A percentile compares a stretch with the other conserved stretches of the same genome.
Evolutionary conservation across 2,113 vertebrate genomes (phyloP).

Genomic region (Eulacestoma nigropectus): DNA sequence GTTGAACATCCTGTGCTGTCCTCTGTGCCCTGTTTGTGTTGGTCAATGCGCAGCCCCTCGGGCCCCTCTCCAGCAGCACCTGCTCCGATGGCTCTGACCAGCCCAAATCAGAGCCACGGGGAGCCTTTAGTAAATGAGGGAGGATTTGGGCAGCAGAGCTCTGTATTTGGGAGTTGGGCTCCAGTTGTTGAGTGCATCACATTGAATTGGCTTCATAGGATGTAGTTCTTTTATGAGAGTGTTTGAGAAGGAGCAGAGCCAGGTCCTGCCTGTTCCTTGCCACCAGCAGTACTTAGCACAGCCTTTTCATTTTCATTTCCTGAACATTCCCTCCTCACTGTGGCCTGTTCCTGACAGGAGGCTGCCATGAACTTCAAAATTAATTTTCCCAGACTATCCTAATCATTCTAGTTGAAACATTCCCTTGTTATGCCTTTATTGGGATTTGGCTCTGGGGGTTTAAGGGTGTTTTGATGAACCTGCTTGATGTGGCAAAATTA

Average conservation of each 20-base stretch:
- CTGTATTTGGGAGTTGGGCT: background rate
- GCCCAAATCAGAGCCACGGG: accelerated
- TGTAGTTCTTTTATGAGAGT: background rate
- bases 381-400: slow-evolving; percentile 42
- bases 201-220: slow-evolving; percentile 22
- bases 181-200: background rate
- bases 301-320: slow-evolving; percentile 26
- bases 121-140: background rate
- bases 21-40: accelerated
- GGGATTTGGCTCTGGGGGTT: slow-evolving; percentile 3
- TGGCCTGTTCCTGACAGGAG: background rate
- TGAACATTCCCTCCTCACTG: background rate
- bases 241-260: slow-evolving; percentile 10
- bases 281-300: background rate
- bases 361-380: slow-evolving; percentile 32
- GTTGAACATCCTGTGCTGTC: accelerated
- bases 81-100: background rate
- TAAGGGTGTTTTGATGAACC: slow-evolving; percentile 19
- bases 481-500: slow-evolving; percentile 6
- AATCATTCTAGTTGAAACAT: background rate
- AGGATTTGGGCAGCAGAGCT: background rate
- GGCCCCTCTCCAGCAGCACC: background rate
- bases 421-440: background rate
- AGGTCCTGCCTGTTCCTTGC: background rate
- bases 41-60: accelerated